Evolutionary conservation across 1,140 invertebrate species (phyloP).

Genomic region (Papilio xuthus): DNA sequence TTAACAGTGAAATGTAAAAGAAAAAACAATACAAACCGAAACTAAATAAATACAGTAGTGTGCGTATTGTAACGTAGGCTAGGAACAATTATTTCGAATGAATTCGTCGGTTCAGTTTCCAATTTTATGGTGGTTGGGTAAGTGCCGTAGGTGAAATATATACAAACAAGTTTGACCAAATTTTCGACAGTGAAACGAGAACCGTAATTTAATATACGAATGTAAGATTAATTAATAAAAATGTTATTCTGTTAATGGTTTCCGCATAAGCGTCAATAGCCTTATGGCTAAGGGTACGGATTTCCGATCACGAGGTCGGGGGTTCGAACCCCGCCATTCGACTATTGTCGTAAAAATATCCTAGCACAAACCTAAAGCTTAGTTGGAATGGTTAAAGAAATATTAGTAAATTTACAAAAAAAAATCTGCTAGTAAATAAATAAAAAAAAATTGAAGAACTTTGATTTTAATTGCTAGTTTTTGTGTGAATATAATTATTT

Average conservation of each 20-base stretch:
- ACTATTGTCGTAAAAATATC: no score
- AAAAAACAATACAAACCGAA: conserved; percentile 26
- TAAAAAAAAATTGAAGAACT: no score
- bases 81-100: conserved; percentile 61
- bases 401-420: no score
- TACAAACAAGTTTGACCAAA: conserved; percentile 39
- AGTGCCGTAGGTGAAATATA: conserved; percentile 53
- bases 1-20: not conserved
- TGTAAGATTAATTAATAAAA: conserved; percentile 23
- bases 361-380: no score
- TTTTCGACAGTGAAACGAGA: conserved; percentile 33
- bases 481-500: no score
- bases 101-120: conserved; percentile 65
- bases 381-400: no score
- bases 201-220: conserved; percentile 29
- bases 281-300: no score
- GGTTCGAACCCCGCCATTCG: no score
- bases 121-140: conserved; percentile 77
- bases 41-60: conserved; percentile 44
- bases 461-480: no score
- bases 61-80: conserved; percentile 50
- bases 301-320: no score
- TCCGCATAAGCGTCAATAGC: no score
- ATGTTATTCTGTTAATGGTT: not conserved
- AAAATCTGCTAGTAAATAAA: no score